Evolutionary conservation across 2,113 vertebrate genomes (phyloP).

Genomic region (Gila orcuttii): DNA sequence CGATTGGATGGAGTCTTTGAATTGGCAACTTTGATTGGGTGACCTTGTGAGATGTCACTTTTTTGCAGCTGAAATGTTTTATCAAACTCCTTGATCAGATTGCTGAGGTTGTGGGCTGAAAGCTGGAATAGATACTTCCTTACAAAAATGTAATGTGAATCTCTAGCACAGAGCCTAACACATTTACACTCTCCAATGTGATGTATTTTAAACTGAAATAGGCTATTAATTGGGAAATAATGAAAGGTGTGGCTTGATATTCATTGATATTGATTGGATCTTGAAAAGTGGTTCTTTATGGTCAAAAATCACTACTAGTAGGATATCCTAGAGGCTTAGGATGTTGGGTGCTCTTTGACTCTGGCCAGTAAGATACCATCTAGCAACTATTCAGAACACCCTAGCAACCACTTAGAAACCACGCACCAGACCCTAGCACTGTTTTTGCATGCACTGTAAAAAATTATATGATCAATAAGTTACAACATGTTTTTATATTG

Average conservation of each 20-base stretch:
- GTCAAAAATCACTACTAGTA: not conserved
- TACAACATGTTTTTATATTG: too few species aligned
- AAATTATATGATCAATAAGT: too few species aligned
- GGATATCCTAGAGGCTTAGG: not conserved
- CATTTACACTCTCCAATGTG: not conserved
- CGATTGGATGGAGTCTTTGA: slow-evolving; percentile 25
- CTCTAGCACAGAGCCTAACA: not conserved
- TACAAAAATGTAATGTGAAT: not conserved
- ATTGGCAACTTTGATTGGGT: slow-evolving; percentile 19
- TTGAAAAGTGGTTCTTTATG: not conserved
- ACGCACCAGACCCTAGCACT: not conserved
- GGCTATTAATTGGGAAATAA: not conserved
- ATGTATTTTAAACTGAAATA: not conserved
- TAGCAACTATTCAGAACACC: not conserved
- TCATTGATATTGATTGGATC: not conserved
- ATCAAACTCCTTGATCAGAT: slow-evolving; percentile 24
- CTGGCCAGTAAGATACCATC: not conserved
- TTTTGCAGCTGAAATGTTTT: slow-evolving; percentile 20
- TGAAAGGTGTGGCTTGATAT: not conserved
- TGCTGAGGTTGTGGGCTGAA: not conserved
- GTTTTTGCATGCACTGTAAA: too few species aligned
- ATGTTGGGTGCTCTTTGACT: not conserved
- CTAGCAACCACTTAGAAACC: not conserved
- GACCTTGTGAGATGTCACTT: slow-evolving; percentile 10
- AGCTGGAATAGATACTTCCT: not conserved